Evolutionary conservation across 2,797 vertebrate species (phyloP).

Genomic region (Decapterus maruadsi): DNA sequence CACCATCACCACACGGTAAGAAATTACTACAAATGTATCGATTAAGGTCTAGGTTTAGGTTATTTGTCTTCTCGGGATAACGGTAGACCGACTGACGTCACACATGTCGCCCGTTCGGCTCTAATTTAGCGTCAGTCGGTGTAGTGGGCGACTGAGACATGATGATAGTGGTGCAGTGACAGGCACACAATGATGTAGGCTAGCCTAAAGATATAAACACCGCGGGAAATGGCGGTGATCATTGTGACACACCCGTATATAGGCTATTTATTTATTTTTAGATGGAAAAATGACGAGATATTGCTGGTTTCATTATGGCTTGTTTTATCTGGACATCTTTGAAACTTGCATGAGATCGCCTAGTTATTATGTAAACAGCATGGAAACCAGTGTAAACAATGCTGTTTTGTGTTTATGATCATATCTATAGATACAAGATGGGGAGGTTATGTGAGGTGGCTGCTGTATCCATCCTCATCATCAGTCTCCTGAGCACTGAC

Average conservation of each 20-base stretch:
- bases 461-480: slow-evolving; percentile 60
- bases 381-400: background rate
- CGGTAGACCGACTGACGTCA: background rate
- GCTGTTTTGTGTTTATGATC: slow-evolving; percentile 2
- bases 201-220: background rate
- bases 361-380: background rate
- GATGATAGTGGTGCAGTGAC: background rate
- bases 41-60: background rate
- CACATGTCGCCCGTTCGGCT: background rate
- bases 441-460: slow-evolving; percentile 42
- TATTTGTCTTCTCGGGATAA: background rate
- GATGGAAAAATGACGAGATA: no score
- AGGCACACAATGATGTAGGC: background rate
- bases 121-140: background rate
- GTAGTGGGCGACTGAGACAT: background rate
- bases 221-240: no score
- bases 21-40: background rate
- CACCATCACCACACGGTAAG: slow-evolving; percentile 39
- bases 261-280: no score
- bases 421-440: slow-evolving; percentile 67
- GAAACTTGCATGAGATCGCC: no score
- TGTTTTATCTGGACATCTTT: no score
- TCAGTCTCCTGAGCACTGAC: slow-evolving; percentile 65
- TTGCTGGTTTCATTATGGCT: no score
- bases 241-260: no score